phyloP scores from a whole-genome alignment of 2,113 vertebrate genomes.

The Bufo bufo region DNA sequence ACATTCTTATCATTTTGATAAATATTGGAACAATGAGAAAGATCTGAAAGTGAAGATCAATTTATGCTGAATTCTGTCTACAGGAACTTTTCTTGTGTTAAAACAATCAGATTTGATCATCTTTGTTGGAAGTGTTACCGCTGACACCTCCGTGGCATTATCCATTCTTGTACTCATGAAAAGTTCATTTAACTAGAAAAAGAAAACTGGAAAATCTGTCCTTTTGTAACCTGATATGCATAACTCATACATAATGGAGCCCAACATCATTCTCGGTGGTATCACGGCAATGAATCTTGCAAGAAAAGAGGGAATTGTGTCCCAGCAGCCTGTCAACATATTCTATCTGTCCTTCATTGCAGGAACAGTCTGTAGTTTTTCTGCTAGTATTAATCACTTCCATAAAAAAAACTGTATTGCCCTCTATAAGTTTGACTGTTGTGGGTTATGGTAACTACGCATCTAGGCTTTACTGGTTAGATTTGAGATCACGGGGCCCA shows the following conservation, averaged over 20 bases:
- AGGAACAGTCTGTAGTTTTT: not conserved
- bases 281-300: constrained; percentile 38
- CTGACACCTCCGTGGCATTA: constrained; percentile 43
- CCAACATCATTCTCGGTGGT: constrained; percentile 4
- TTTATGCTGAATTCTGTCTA: constrained; percentile 18
- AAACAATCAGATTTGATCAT: constrained; percentile 39
- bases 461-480: not conserved
- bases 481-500: not conserved
- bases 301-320: constrained; percentile 47
- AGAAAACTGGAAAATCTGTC: constrained; percentile 21
- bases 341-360: constrained; percentile 3
- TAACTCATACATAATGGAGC: constrained; percentile 44
- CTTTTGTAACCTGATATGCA: constrained; percentile 49
- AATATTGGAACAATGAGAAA: not conserved
- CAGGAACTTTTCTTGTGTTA: constrained; percentile 23
- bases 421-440: not conserved
- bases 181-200: constrained; percentile 52
- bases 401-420: not conserved
- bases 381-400: constrained; percentile 24
- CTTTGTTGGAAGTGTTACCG: constrained; percentile 11
- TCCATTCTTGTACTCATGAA: constrained; percentile 44
- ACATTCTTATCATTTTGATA: not conserved
- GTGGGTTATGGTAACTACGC: not conserved
- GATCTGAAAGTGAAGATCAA: not conserved
- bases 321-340: constrained; percentile 26